Conservation (phyloP, 1,140 invertebrate genomes). For the Papilio glaucus region DNA sequence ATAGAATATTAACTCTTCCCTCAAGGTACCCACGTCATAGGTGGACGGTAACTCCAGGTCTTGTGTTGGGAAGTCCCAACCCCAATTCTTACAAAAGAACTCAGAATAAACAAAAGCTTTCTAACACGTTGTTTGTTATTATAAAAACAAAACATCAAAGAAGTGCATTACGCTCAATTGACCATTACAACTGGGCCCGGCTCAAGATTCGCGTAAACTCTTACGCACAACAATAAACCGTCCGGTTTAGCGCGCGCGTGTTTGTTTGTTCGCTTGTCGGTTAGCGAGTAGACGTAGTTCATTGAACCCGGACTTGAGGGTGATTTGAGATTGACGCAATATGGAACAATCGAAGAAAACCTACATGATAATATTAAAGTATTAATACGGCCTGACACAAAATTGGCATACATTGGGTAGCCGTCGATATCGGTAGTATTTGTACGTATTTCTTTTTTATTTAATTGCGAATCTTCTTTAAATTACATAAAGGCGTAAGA, state of each 20-base stretch:
- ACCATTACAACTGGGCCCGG: neutral
- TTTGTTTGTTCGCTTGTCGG: slow-evolving; percentile 26
- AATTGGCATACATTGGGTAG: too few species aligned
- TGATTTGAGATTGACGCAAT: neutral
- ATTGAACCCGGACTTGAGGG: slow-evolving; percentile 13
- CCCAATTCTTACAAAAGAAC: too few species aligned
- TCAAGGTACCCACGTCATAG: too few species aligned
- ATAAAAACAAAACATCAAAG: slow-evolving; percentile 28
- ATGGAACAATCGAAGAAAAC: neutral
- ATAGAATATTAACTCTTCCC: too few species aligned
- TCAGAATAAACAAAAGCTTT: neutral
- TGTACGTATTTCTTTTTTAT: too few species aligned
- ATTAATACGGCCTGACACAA: too few species aligned
- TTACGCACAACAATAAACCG: slow-evolving; percentile 22
- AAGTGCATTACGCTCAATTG: slow-evolving; percentile 10
- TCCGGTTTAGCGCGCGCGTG: slow-evolving; percentile 13
- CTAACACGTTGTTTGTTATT: neutral
- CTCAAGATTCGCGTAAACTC: neutral
- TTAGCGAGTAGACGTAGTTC: slow-evolving; percentile 2
- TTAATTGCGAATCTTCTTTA: too few species aligned
- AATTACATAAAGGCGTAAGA: too few species aligned
- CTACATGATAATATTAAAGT: too few species aligned
- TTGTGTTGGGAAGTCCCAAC: too few species aligned
- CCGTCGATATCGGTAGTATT: too few species aligned
- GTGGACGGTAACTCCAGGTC: too few species aligned